A percentile compares a stretch with the other conserved stretches of the same genome.
These are phyloP conservation scores for Anabacerthia variegaticeps DNA, from an alignment of 2,797 vertebrate genomes.

Conservation along the genomic window DNA sequence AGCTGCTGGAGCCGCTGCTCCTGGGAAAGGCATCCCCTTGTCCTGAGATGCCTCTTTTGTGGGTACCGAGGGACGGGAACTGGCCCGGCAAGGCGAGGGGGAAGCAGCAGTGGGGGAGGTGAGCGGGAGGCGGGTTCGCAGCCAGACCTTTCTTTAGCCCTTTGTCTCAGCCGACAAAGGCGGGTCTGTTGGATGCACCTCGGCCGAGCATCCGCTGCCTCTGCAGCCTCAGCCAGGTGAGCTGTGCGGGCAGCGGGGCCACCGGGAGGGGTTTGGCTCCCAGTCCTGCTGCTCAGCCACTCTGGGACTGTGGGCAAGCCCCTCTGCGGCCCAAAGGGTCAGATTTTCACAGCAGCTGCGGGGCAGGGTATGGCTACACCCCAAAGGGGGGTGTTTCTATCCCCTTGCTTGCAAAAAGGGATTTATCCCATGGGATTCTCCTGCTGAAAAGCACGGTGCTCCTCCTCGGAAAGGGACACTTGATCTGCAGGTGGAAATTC, in stretches of 20 bases:
- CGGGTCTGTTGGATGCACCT: constrained; percentile 49
- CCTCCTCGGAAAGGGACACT: neutral
- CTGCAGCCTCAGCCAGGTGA: constrained; percentile 42
- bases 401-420: neutral
- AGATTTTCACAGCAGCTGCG: neutral
- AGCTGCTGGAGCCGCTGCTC: neutral
- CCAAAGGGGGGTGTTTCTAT: neutral
- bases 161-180: constrained; percentile 63
- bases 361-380: neutral
- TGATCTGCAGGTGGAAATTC: neutral
- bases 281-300: neutral
- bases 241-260: neutral
- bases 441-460: neutral
- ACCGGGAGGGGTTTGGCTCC: neutral
- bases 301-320: neutral
- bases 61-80: neutral
- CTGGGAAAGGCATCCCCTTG: neutral
- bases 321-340: accelerated
- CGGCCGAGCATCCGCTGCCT: neutral
- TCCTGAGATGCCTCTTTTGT: neutral
- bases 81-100: neutral
- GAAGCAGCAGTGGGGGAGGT: neutral
- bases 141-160: constrained; percentile 49
- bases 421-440: neutral
- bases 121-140: neutral